Base-by-base conservation (phyloP, 2,113 vertebrate genomes). In the Gambusia holbrooki region DNA sequence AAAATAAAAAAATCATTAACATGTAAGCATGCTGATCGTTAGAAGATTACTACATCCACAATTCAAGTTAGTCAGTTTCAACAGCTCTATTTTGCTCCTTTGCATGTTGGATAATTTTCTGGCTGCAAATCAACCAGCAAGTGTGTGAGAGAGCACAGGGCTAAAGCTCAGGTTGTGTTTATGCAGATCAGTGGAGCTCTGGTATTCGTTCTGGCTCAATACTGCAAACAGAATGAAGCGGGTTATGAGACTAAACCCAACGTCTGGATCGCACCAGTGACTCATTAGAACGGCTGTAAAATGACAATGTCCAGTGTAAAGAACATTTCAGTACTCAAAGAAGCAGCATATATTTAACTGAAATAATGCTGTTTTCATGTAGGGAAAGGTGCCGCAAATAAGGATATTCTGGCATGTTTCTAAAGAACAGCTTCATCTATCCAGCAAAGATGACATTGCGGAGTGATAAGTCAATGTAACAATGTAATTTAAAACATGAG, bases 71-170 rank as follows among this genome's bases (percentile, higher is more conserved):
- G 5, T 79, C 71, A 48, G 65, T 71, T 42, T 62, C 68, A 82
- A 64, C 73, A 67, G 33, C 45, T 64, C 66, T 62, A 65, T 65
- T 76, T 75, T 64, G 27, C 22, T 45, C 61, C 69, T 76, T 27
- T 71, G 35, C n/a, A 42, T 64, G 22, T 78, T 76, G 79, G 58
- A 65, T 83, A 62, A 81, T 76, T 83, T 69, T 33, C n/a, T 60
- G 29, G 62, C 63, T 81, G n/a, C 58, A 77, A 84, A 86, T 79
- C 28, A 70, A 71, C 80, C 61, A 80, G 54, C 15, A 58, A 11
- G 69, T 69, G 71, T 3, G 22, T 78, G 74, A 66, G 84, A 33
- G 29, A 32, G 58, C 68, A 74, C 54, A 72, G 66, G 51, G 42
- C 25, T 37, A 60, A 13, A 84, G 69, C 70, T 63, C 71, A 64